phyloP scores from a whole-genome alignment of 2,113 vertebrate species.

The Clupea harengus region DNA sequence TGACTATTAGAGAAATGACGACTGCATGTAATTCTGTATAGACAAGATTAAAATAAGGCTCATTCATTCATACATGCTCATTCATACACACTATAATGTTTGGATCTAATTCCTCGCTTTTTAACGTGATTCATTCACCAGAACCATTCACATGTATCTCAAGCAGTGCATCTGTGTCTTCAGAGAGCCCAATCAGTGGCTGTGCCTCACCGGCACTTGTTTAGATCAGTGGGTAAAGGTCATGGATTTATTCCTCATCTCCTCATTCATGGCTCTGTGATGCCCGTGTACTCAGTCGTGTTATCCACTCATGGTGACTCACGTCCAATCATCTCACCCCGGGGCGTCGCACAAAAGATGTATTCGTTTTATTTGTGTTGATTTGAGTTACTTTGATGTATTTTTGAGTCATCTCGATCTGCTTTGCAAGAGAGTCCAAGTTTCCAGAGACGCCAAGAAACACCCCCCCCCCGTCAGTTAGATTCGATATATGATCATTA shows the following conservation, averaged over 20 bases:
- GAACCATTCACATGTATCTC: not conserved
- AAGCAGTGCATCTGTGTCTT: not conserved
- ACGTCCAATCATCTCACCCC: not conserved
- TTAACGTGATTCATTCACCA: not conserved
- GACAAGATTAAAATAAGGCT: not conserved
- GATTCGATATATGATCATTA: not conserved
- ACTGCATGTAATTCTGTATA: not conserved
- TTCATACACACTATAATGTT: not conserved
- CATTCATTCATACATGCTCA: not conserved
- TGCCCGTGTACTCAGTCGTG: too few species aligned
- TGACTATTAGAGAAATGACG: not conserved
- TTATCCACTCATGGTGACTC: not conserved
- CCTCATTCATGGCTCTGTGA: not conserved
- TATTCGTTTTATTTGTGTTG: not conserved
- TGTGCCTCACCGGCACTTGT: too few species aligned
- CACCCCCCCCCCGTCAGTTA: not conserved
- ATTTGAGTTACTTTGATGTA: too few species aligned
- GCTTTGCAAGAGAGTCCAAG: too few species aligned
- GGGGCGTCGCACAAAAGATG: not conserved
- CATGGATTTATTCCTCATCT: not conserved
- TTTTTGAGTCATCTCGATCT: not conserved
- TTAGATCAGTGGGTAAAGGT: too few species aligned
- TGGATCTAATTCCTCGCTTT: not conserved
- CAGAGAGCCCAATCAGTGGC: too few species aligned
- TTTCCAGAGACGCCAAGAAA: not conserved